Percentiles rank a stretch among this genome's conserved stretches.
Evolutionary conservation across 2,113 vertebrate species (phyloP).

Genomic region (Zosterops japonicus): DNA sequence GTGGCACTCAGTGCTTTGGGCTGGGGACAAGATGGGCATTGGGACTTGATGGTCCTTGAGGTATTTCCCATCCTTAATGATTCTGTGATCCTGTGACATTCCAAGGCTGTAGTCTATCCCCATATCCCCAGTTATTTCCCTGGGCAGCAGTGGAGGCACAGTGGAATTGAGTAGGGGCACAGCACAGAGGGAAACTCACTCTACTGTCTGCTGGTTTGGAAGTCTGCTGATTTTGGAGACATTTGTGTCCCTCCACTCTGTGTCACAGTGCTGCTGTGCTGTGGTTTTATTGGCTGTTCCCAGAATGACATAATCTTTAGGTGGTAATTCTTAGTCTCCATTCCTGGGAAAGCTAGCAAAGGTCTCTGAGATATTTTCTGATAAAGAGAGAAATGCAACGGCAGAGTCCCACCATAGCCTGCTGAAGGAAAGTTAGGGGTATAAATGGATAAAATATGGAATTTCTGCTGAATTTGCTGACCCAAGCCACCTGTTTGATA

Average conservation of each 20-base stretch:
- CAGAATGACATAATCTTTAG: rapidly evolving
- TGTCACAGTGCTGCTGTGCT: neutral
- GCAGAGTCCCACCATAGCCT: rapidly evolving
- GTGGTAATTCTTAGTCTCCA: neutral
- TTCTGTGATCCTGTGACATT: neutral
- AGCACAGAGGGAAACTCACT: neutral
- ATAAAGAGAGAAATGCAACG: neutral
- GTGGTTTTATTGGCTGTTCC: neutral
- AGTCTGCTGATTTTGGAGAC: neutral
- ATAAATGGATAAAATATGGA: neutral
- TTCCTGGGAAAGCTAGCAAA: neutral
- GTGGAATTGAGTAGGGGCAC: neutral
- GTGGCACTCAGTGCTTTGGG: neutral
- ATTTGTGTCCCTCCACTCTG: neutral
- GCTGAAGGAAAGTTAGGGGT: neutral
- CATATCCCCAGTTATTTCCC: neutral
- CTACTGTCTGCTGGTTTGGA: neutral
- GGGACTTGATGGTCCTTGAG: rapidly evolving
- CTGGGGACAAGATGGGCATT: neutral
- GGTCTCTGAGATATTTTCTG: neutral
- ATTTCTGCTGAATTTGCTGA: neutral
- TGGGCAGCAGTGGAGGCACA: neutral
- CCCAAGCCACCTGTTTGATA: neutral
- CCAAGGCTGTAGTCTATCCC: neutral
- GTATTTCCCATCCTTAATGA: neutral